phyloP scores from a whole-genome alignment of 2,888 invertebrate species.

The Oithona nana region DNA sequence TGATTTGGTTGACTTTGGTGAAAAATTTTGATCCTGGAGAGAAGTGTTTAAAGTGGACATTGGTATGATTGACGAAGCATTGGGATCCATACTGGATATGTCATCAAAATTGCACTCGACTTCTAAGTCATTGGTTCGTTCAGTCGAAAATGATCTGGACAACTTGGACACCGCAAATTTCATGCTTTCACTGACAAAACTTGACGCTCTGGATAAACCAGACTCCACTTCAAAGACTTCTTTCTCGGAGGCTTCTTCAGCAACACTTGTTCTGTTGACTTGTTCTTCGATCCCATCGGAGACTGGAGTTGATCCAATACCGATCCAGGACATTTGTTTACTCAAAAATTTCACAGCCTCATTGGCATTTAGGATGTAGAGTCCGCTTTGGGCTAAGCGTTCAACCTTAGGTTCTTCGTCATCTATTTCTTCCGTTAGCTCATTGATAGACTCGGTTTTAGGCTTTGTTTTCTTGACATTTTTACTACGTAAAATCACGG shows the following conservation, averaged over 20 bases:
- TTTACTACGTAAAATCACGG: not conserved
- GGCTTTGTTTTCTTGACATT: not conserved
- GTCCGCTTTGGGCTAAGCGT: not conserved
- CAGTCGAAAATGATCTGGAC: not conserved
- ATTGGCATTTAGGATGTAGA: slow-evolving; percentile 42
- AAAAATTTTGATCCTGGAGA: not conserved
- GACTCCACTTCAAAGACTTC: slow-evolving; percentile 47
- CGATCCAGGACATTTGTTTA: slow-evolving; percentile 49
- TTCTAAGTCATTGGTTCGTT: not conserved
- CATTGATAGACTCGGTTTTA: not conserved
- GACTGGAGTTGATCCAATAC: not conserved
- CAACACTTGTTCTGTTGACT: not conserved
- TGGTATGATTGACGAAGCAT: not conserved
- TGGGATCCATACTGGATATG: not conserved
- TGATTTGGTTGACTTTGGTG: too few relatives aligned
- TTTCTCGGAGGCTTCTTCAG: slow-evolving; percentile 36
- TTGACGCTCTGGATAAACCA: slow-evolving; percentile 38
- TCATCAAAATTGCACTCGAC: too few relatives aligned
- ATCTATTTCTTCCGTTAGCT: not conserved
- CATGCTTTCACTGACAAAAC: slow-evolving; percentile 51
- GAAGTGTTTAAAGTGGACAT: too few relatives aligned
- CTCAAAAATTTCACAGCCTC: slow-evolving; percentile 55
- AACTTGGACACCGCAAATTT: slow-evolving; percentile 34
- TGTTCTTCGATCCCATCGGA: not conserved
- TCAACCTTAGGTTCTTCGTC: slow-evolving; percentile 16